Evolutionary conservation across 92 coral and sea anemone genomes (phyloP), one percentile per base, ranked within the genome.

Genomic region (Parazoanthus darwini): DNA sequence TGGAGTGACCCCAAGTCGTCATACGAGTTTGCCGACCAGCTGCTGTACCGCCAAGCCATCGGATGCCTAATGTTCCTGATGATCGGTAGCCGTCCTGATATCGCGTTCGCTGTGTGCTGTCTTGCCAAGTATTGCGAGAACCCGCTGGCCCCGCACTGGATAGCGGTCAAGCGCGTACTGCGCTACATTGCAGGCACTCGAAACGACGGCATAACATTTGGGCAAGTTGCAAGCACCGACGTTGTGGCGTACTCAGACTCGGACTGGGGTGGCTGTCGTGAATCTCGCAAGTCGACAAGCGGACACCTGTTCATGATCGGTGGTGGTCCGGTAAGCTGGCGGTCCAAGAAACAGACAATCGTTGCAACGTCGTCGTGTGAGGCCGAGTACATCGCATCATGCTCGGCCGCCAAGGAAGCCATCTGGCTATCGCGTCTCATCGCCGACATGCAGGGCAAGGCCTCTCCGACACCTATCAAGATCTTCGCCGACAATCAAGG

Each of bases 311-410:
- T 93, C 58, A 90, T 89, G 39, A 58, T 93, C 15, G 87, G 85
- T 29, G 91, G 89, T n/a, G 92, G 90, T 23, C 91, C 90, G 23
- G 82, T 88, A 29, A 90, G 95, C 92, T 93, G 95, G 95, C 56
- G 90, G 81, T 88, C 91, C 88, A 90, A 91, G 86, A 93, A 90
- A 36, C 93, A 90, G 83, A 54, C 89, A 2, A 85, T 91, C 76
- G 92, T 93, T 18, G 93, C 95, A 1, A 81, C 91, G 10, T 93
- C 95, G 11, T 89, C 92, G 2, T 91, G 91, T 1, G 95, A 92
- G 66, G 95, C 95, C 0, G 95, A 92, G 56, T 42, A 42, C 1
- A 16, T 77, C 8, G 58, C 81, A 0, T 3, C 83, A 42, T 50
- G 91, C 44, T 35, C 43, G 7, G 89, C 91, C 0, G 84, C 82